Evolutionary conservation across 2,113 vertebrate species (phyloP).

Genomic region (Taxidea taxus): DNA sequence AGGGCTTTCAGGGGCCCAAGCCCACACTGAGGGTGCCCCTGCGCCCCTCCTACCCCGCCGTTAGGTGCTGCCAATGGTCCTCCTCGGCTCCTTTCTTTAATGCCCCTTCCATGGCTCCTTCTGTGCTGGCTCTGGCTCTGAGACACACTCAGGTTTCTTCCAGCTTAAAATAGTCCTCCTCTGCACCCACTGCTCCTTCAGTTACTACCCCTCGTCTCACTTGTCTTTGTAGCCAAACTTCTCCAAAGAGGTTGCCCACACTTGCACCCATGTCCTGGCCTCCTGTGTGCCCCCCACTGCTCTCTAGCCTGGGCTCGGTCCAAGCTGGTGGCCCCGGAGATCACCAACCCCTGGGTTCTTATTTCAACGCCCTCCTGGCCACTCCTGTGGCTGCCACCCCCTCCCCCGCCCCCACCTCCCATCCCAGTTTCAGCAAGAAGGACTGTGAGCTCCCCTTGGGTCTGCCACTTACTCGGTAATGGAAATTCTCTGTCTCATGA

Average conservation of each 20-base stretch:
- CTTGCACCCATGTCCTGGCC: background rate
- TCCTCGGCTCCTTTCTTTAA: background rate
- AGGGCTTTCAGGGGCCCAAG: background rate
- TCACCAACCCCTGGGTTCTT: background rate
- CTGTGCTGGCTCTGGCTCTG: background rate
- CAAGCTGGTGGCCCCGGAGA: accelerated
- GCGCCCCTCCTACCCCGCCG: accelerated
- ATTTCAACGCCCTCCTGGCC: background rate
- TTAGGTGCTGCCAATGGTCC: background rate
- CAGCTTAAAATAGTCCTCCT: conserved; percentile 60
- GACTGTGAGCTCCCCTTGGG: accelerated
- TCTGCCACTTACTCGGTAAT: background rate
- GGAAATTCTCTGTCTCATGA: too few relatives aligned
- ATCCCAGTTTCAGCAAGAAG: too few relatives aligned
- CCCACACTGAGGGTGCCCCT: background rate
- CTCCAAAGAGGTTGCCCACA: background rate
- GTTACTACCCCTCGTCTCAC: background rate
- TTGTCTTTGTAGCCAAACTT: background rate
- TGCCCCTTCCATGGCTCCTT: background rate
- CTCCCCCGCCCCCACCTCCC: too few relatives aligned
- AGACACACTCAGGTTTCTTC: conserved; percentile 58
- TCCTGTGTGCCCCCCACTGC: background rate
- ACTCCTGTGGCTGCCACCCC: accelerated
- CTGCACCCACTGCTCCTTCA: conserved; percentile 10
- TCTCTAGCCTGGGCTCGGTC: background rate